phyloP scores from a whole-genome alignment of 1,140 invertebrate genomes.

The Glossosoma conforme region DNA sequence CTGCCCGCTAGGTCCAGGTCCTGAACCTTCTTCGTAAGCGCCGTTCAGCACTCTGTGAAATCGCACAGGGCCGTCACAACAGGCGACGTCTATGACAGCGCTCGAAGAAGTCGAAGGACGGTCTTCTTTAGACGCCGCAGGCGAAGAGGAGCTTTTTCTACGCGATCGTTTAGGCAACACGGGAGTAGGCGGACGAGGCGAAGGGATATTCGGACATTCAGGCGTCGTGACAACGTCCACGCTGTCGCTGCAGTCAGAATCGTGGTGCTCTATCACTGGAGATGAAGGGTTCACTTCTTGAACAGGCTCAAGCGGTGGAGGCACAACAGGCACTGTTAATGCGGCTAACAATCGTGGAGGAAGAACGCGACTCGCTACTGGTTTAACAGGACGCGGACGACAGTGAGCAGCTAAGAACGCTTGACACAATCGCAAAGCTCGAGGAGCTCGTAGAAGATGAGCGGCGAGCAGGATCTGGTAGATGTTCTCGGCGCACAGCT shows the following conservation, averaged over 20 bases:
- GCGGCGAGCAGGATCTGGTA: slow-evolving; percentile 69
- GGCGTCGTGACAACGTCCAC: slow-evolving; percentile 13
- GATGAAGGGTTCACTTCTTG: slow-evolving; percentile 30
- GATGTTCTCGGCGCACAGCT: slow-evolving; percentile 65
- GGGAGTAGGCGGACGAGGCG: slow-evolving; percentile 18
- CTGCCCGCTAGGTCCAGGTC: slow-evolving; percentile 35
- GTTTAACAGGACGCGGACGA: slow-evolving; percentile 38
- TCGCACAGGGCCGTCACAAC: slow-evolving; percentile 80
- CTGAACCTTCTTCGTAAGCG: slow-evolving; percentile 54
- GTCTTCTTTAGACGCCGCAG: slow-evolving; percentile 5
- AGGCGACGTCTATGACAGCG: slow-evolving; percentile 76
- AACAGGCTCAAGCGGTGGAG: slow-evolving; percentile 27
- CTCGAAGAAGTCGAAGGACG: no score
- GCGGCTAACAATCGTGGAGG: slow-evolving; percentile 35
- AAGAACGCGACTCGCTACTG: slow-evolving; percentile 37
- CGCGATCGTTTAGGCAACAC: background rate
- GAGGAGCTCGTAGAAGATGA: slow-evolving; percentile 70
- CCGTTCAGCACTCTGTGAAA: slow-evolving; percentile 75
- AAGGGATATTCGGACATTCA: slow-evolving; percentile 14
- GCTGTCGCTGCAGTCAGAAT: slow-evolving; percentile 2
- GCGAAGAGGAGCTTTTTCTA: slow-evolving; percentile 13
- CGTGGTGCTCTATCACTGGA: slow-evolving; percentile 38
- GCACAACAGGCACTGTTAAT: no score
- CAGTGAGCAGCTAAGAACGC: slow-evolving; percentile 24
- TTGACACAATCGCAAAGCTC: slow-evolving; percentile 63